Evolutionary conservation across 2,888 invertebrate genomes (phyloP).

Genomic region (Sepiola atlantica): DNA sequence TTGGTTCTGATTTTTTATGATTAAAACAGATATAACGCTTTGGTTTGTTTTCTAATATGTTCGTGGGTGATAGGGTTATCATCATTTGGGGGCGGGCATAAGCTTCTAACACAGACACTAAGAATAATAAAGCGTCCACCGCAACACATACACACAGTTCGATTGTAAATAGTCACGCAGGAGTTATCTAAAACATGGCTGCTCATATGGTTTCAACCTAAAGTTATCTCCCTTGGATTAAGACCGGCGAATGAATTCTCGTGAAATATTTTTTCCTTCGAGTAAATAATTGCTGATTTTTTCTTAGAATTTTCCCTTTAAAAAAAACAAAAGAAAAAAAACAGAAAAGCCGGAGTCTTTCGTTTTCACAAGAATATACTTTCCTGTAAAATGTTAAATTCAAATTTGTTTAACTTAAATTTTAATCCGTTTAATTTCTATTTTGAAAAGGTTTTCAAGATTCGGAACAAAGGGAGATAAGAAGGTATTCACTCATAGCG

Average conservation of each 20-base stretch:
- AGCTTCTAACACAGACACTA: too few species aligned
- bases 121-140: too few species aligned
- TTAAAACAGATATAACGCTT: too few species aligned
- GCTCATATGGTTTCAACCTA: background rate
- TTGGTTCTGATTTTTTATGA: too few species aligned
- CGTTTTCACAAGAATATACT: background rate
- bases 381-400: background rate
- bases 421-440: background rate
- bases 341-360: background rate
- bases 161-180: too few species aligned
- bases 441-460: background rate
- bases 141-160: too few species aligned
- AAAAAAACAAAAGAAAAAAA: background rate
- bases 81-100: too few species aligned
- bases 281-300: background rate
- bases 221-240: conserved; percentile 32
- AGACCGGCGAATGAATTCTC: background rate
- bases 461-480: background rate
- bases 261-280: background rate
- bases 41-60: too few species aligned
- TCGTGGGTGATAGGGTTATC: too few species aligned
- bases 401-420: too few species aligned
- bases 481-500: background rate
- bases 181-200: too few species aligned
- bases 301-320: background rate